Evolutionary conservation across 2,113 vertebrate species (phyloP), one percentile per base, ranked within the genome.

Genomic region (Dasyprocta punctata): DNA sequence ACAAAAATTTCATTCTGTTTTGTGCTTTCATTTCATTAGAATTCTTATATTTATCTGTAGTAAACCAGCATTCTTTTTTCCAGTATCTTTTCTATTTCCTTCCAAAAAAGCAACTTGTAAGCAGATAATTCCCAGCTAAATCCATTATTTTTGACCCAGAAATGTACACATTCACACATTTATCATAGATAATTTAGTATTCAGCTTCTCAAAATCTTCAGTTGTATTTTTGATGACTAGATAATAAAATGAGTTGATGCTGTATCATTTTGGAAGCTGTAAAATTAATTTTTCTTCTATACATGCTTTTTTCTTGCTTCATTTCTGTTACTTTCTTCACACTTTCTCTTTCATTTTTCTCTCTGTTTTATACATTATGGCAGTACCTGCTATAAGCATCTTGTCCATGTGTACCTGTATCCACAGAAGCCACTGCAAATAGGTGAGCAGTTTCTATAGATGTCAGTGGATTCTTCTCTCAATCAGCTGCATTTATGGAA

Each of bases 51-150:
- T 30, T 92, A 14, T 26, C 14, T 19, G 9, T 19, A 73, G 52
- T 82, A 94, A 95, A 16, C 19, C 28, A 75, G 5, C 1, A 36
- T 67, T 85, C 7, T 80, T 86, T 84, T 91, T 85, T 82, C 56
- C 11, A 58, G 36, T 2, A 69, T 1, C 0, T 78, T 84, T 81
- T 95, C 52, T 78, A 36, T 22, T 93, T 86, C 16, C 65, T 83
- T 75, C 33, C 16, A 54, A 73, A 86, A 73, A 85, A 26, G 11
- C 17, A 92, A 41, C 14, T 67, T 87, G 71, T 65, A 49, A 58
- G 41, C 54, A 92, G 26, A 47, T 12, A 71, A 65, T 5, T 75
- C 30, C 73, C 10, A 89, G 10, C 28, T 41, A 20, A 90, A 65
- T 3, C 49, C 58, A 52, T 86, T 73, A 61, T 44, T 83, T 89